Percentiles rank a stretch among this genome's conserved stretches.
Evolutionary conservation across 2,797 vertebrate species (phyloP).

Genomic region (Hirundo rustica): DNA sequence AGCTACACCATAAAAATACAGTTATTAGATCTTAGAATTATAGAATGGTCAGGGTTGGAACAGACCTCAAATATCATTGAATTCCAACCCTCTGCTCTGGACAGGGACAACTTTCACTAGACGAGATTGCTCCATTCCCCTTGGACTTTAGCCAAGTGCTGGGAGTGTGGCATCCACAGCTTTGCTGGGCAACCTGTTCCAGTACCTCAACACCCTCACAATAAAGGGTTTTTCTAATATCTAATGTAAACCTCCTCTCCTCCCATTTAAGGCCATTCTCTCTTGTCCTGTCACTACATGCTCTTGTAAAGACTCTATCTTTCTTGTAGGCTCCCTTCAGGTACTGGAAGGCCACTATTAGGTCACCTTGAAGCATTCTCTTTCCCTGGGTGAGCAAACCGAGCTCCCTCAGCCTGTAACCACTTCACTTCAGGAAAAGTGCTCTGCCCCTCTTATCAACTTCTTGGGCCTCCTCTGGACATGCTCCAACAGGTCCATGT

Average conservation of each 20-base stretch:
- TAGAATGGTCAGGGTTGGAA: background rate
- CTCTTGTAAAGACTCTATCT: background rate
- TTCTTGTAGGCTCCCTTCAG: background rate
- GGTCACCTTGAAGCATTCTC: background rate
- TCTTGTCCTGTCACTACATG: background rate
- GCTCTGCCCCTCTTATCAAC: background rate
- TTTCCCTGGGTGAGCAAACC: background rate
- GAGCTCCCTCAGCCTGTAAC: background rate
- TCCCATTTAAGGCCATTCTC: background rate
- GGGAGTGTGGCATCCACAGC: background rate
- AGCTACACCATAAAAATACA: background rate
- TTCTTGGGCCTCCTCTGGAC: background rate
- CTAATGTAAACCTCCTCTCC: background rate
- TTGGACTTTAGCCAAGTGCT: background rate
- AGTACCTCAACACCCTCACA: background rate
- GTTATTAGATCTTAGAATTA: background rate
- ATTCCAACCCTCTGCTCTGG: background rate
- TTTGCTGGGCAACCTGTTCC: background rate
- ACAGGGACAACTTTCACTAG: background rate
- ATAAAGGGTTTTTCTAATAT: background rate
- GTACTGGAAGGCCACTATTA: background rate
- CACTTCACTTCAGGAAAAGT: background rate
- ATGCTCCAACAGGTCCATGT: fast-evolving
- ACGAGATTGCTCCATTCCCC: background rate
- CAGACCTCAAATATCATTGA: background rate